Base-by-base conservation (phyloP, 2,113 vertebrate genomes). In the human (Homo sapiens) region DNA sequence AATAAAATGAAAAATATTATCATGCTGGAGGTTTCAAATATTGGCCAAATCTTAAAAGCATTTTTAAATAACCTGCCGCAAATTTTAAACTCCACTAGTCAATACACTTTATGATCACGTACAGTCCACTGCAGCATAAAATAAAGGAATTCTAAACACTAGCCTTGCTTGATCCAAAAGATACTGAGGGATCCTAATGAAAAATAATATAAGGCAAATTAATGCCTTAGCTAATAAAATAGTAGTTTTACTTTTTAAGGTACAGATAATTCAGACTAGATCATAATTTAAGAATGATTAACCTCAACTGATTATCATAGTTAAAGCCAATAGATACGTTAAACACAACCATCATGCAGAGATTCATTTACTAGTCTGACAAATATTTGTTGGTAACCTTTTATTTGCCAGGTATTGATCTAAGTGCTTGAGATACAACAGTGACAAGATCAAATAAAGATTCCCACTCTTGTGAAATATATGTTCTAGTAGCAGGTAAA, bases 1-100 rank as follows among this genome's bases (percentile, higher is more conserved):
- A 93, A 16, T 79, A 87, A 95, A 72, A 88, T 73, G 35, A 76
- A 45, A 96, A 95, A 94, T 40, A 48, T 50, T 81, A 68, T 78
- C 40, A 79, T 86, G 55, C 40, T 89, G 20, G 43, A 92, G 35
- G 12, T 40, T 80, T 25, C 14, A 84, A 78, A 70, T 59, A 84
- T 2, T 20, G 22, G 40, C 4, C 35, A 97, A 75, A 43, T 85
- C 83, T 89, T 61, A 55, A 93, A 90, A 97, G 17, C 3, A 50
- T 89, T 89, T 75, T 25, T 57, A 8, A 61, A 72, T 92, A 83
- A 84, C 85, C 35, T 72, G 16, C n/a, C 92, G 43, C 38, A 94
- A 87, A 94, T 48, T 73, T 85, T 92, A 55, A 82, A 96, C 90
- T 94, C 32, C 23, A 84, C 20, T 55, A 38, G 55, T 73, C 7